Percentiles rank a stretch among this genome's conserved stretches.
Evolutionary conservation across 1,140 invertebrate species (phyloP).

Genomic region (Philotrypesis tridentata): DNA sequence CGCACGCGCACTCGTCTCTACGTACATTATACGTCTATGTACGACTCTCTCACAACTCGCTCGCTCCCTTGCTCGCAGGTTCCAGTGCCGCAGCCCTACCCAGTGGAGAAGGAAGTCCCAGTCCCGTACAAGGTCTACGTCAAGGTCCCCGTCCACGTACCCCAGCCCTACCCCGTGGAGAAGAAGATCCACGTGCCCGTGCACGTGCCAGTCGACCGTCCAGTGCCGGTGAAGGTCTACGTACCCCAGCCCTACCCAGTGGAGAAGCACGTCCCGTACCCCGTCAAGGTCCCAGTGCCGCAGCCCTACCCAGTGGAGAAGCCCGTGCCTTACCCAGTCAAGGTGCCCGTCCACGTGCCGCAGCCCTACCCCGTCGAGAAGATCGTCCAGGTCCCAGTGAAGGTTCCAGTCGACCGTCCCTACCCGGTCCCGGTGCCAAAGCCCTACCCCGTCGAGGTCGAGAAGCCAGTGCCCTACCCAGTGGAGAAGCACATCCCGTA

Average conservation of each 20-base stretch:
- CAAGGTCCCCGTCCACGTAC: conserved; percentile 80
- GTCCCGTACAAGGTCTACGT: conserved; percentile 80
- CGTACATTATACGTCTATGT: too few relatives aligned
- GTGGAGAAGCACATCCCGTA: conserved; percentile 83
- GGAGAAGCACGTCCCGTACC: conserved; percentile 78
- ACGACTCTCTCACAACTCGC: too few relatives aligned
- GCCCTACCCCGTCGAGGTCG: conserved; percentile 79
- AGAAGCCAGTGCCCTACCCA: conserved; percentile 79
- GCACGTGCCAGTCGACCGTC: conserved; percentile 81
- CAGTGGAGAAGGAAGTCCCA: conserved; percentile 80
- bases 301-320: conserved; percentile 84
- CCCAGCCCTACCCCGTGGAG: conserved; percentile 81
- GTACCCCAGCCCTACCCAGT: conserved; percentile 82
- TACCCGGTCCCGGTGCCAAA: conserved; percentile 74
- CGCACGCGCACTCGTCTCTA: too few relatives aligned
- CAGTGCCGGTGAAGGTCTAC: conserved; percentile 78
- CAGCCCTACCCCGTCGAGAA: conserved; percentile 79
- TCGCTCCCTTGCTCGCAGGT: conserved; percentile 76
- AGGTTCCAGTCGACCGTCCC: conserved; percentile 77
- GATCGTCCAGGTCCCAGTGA: conserved; percentile 77
- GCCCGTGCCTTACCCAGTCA: conserved; percentile 77
- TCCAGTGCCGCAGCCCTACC: conserved; percentile 78
- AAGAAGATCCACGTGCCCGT: conserved; percentile 81
- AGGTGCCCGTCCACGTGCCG: conserved; percentile 79
- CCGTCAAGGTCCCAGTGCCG: conserved; percentile 82